Conservation (phyloP, 2,113 vertebrate species). For the Paramisgurnus dabryanus region DNA sequence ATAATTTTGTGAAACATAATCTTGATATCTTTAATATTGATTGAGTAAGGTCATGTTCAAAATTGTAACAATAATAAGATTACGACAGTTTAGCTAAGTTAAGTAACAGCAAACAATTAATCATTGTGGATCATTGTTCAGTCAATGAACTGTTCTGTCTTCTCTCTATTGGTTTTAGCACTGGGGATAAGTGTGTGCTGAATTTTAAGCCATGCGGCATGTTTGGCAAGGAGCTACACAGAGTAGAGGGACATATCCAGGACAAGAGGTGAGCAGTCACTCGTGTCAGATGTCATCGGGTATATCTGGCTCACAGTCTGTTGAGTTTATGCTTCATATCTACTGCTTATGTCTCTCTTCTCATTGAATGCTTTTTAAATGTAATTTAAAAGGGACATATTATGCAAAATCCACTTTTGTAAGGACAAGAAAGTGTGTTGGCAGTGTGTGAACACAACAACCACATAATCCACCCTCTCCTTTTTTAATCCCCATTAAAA, state of each 20-base stretch:
- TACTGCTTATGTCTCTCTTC: neutral
- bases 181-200: constrained; percentile 91
- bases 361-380: neutral
- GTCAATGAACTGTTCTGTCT: constrained; percentile 15
- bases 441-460: too few relatives aligned
- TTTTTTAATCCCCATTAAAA: too few relatives aligned
- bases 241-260: constrained; percentile 91
- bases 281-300: constrained; percentile 7
- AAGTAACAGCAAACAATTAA: neutral
- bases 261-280: constrained; percentile 85
- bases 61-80: too few relatives aligned
- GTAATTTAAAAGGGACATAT: neutral
- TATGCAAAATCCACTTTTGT: neutral
- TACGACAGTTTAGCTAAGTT: too few relatives aligned
- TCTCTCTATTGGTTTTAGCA: constrained; percentile 70
- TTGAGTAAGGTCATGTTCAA: too few relatives aligned
- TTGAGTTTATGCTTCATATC: neutral
- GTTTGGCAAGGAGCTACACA: constrained; percentile 95
- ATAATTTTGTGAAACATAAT: too few relatives aligned
- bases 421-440: too few relatives aligned
- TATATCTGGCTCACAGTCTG: constrained; percentile 5
- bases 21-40: too few relatives aligned
- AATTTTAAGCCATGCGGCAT: constrained; percentile 91
- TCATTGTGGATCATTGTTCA: neutral
- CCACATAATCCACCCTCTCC: too few relatives aligned